Conservation (phyloP, 2,888 invertebrate genomes). For the Andricus curvator region DNA sequence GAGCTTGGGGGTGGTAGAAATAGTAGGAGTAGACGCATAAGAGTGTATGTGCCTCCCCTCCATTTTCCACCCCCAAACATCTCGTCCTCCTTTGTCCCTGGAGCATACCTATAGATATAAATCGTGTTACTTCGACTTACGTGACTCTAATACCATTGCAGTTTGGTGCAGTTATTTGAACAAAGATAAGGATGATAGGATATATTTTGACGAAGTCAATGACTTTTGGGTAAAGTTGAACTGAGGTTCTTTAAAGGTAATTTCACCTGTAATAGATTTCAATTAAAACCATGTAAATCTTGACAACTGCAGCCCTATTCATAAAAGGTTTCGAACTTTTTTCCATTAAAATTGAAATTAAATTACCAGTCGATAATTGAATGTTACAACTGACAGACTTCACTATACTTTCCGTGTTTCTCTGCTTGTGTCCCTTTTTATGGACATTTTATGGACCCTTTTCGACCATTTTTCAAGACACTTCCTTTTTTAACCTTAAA, state of each 20-base stretch:
- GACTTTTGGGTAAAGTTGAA: background rate
- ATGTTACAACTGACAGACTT: too few species aligned
- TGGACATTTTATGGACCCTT: too few species aligned
- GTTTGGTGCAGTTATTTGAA: background rate
- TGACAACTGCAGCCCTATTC: too few species aligned
- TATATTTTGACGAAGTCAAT: background rate
- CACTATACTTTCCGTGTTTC: too few species aligned
- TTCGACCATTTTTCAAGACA: too few species aligned
- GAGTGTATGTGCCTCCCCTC: background rate
- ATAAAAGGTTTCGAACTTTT: too few species aligned
- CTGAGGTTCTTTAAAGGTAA: background rate
- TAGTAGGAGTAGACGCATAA: conserved; percentile 38
- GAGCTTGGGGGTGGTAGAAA: conserved; percentile 48
- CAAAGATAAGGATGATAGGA: background rate
- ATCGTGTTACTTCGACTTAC: background rate
- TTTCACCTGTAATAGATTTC: background rate
- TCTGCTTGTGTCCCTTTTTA: too few species aligned
- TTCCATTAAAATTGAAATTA: too few species aligned
- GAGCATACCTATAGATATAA: background rate
- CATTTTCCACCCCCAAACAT: background rate
- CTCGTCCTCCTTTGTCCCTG: background rate
- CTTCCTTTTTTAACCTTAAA: too few species aligned
- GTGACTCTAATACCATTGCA: background rate
- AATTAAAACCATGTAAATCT: too few species aligned
- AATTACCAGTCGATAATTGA: too few species aligned